Percentiles rank a stretch among this genome's conserved stretches.
Conservation (phyloP, 2,888 invertebrate genomes). For the Dryobota labecula region DNA sequence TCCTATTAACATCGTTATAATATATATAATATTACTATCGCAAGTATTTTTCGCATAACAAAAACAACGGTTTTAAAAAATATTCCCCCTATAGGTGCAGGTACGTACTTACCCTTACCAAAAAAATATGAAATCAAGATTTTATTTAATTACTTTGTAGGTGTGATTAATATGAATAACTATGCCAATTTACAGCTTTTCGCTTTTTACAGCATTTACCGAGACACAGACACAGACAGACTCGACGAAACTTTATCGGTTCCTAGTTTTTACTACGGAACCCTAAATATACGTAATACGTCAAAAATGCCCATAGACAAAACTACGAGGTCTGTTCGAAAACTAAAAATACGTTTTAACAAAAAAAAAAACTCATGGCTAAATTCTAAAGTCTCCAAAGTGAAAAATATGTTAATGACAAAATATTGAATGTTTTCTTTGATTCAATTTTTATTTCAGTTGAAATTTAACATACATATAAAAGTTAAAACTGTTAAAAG, state of each 20-base stretch:
- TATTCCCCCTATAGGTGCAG: no score
- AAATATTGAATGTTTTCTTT: background rate
- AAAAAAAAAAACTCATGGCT: accelerated
- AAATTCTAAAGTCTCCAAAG: background rate
- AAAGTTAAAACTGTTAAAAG: background rate
- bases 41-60: background rate
- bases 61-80: no score
- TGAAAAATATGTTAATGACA: background rate
- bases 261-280: background rate
- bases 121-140: no score
- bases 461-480: background rate
- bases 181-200: background rate
- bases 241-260: background rate
- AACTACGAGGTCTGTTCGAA: background rate
- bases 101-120: no score
- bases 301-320: conserved; percentile 49
- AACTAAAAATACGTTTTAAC: accelerated
- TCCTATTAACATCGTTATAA: no score
- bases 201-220: no score
- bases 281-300: conserved; percentile 24
- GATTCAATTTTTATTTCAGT: background rate
- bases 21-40: no score
- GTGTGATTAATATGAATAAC: background rate
- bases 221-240: background rate
- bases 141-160: background rate